Base-by-base conservation (phyloP, 2,888 invertebrate genomes). In the Lepidochitona cinerea region DNA sequence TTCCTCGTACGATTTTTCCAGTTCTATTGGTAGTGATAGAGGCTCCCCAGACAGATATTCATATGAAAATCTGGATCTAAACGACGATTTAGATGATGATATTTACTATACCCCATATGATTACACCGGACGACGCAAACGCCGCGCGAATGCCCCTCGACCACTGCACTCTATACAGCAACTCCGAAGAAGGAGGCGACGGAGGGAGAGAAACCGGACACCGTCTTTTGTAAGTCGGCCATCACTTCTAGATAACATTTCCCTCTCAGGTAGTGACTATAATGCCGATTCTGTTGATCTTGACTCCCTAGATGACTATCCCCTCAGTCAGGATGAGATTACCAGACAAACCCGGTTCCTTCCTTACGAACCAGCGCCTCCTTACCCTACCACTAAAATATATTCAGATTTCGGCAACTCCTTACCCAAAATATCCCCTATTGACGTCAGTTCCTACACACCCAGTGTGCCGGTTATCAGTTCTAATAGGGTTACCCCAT, bases 331-430 rank as follows among this genome's bases (percentile, higher is more conserved):
- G 14, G 59, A 23, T 4, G 14, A 12, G 3, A 23, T 23, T 14
- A 59, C 23, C 14, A 59, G 59, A 59, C 78, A 71, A 66, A 4
- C 66, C 1, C n/a, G 37, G n/a, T 66, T 66, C 37, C 18, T 66
- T 14, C 66, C 66, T 36, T 66, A 36, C 37, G 66, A 66, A 36
- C 66, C 66, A 3, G 18, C 35, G 18, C 37, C 37, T 36, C 66
- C 66, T 1, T 66, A 66, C 29, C 66, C 66, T 14, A 66, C 66
- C 18, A 66, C 66, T 18, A 37, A 7, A 37, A 66, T 37, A 12
- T 66, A 36, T 26, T 37, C 66, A 32, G 66, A 66, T 35, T n/a
- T 9, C 35, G 66, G 59, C 2, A 1, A 2, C 23, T 59, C 59
- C 4, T 59, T 59, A 59, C 59, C 59, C 7, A 23, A 23, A 59